Percentiles rank a stretch among this genome's conserved stretches.
These are phyloP conservation scores for Temnothorax longispinosus DNA, from an alignment of 1,140 invertebrate species.

Conservation along the genomic window DNA sequence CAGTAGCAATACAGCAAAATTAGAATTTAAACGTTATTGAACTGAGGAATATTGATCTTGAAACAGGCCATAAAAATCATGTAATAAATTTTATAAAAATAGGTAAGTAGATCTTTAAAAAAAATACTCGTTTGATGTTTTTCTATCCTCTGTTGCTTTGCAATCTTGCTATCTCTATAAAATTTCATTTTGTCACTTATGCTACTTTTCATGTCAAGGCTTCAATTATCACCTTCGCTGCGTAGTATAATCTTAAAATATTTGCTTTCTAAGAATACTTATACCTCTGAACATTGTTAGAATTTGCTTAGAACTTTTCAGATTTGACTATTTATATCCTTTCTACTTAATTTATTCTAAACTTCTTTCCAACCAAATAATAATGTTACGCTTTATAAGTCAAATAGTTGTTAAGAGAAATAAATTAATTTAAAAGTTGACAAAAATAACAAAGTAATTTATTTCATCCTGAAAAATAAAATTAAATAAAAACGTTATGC, in stretches of 20 bases:
- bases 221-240: conserved; percentile 27
- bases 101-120: background rate
- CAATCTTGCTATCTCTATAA: background rate
- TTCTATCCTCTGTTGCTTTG: background rate
- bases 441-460: background rate
- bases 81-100: background rate
- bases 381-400: background rate
- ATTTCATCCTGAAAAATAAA: background rate
- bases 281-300: background rate
- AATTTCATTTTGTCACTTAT: conserved; percentile 4
- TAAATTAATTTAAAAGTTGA: background rate
- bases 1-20: background rate
- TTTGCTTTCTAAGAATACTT: conserved; percentile 9
- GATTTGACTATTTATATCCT: background rate
- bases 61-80: background rate
- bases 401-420: background rate
- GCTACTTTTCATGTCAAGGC: conserved; percentile 20
- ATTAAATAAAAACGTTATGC: background rate
- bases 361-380: background rate
- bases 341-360: background rate
- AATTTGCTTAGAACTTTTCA: background rate
- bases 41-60: background rate
- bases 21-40: background rate
- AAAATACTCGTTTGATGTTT: background rate
- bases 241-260: background rate